Evolutionary conservation across 2,113 vertebrate genomes (phyloP).

Genomic region (Chionis minor): DNA sequence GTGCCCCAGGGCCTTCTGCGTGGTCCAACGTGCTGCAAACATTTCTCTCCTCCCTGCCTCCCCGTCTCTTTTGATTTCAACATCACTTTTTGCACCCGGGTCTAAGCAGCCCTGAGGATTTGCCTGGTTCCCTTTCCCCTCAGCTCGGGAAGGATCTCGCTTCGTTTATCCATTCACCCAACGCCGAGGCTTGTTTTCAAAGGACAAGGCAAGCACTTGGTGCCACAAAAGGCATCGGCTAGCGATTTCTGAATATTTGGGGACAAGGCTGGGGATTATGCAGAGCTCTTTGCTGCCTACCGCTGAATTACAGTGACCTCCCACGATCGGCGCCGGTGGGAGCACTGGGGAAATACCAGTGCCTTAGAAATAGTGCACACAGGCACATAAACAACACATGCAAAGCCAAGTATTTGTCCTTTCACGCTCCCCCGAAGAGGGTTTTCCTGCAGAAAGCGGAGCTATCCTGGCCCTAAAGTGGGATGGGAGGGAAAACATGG

Average conservation of each 20-base stretch:
- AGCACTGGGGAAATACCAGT: constrained; percentile 34
- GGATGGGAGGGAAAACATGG: accelerated
- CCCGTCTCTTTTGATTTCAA: background rate
- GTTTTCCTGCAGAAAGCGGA: background rate
- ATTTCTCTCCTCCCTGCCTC: background rate
- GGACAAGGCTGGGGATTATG: constrained; percentile 38
- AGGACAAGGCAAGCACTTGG: background rate
- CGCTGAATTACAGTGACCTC: constrained; percentile 37
- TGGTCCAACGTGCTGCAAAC: background rate
- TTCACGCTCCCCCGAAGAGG: accelerated
- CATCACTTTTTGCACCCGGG: background rate
- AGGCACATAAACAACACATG: background rate
- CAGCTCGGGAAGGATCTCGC: background rate
- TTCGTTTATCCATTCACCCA: background rate
- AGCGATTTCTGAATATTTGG: background rate
- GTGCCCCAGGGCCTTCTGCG: background rate
- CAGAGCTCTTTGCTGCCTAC: constrained; percentile 33
- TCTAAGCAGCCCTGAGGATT: background rate
- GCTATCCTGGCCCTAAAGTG: background rate
- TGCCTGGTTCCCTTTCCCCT: background rate
- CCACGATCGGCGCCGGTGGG: background rate
- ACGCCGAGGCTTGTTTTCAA: background rate
- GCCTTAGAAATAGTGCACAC: background rate
- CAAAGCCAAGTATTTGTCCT: constrained; percentile 30
- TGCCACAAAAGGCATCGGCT: background rate